Evolutionary conservation across 1,140 invertebrate species (phyloP), one percentile per base, ranked within the genome.

Genomic region (Pachyrhynchus sulphureomaculatus): DNA sequence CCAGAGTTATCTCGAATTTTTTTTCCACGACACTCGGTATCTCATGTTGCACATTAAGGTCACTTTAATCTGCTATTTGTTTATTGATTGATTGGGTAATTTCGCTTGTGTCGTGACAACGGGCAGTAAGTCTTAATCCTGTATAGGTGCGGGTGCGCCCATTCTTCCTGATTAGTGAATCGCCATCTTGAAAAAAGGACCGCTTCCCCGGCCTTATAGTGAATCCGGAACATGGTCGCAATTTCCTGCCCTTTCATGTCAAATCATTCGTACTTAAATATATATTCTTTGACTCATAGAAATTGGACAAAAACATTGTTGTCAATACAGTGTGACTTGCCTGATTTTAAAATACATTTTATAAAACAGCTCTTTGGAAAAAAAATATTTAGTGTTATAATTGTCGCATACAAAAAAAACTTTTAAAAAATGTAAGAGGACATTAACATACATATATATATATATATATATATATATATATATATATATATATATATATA

Each of bases 81-180:
- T 56, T 68, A 67, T 68, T 62, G 64, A 68, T 68, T 61, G 65
- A 70, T 64, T 62, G 57, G 45, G 54, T 64, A 70, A 64, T 68
- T 65, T 67, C 45, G 53, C 53, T 42, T 65, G 59, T 70, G 51
- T 68, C 70, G 73, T 75, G 71, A 72, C 72, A 69, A 68, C 52
- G 29, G 44, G 65, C 69, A 70, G 62, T 72, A 71, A 73, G 71
- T 72, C 69, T 70, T 69, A 67, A 72, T 72, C 60, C 61, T 47
- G 62, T 63, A 62, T 53, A 69, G 72, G 70, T 68, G 71, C 65
- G n/a, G n/a, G n/a, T n/a, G n/a, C 69, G 64, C 72, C 65, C 67
- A 66, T 75, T 73, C 72, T 69, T 73, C 69, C 66, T 70, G 71
- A 73, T 73, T 73, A 71, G 69, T 65, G 65, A 70, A 71, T 69